Evolutionary conservation across 35 echinoderm and acorn worm genomes (phyloP), one percentile per base, ranked within the genome.

Genomic region (Eucidaris tribuloides): DNA sequence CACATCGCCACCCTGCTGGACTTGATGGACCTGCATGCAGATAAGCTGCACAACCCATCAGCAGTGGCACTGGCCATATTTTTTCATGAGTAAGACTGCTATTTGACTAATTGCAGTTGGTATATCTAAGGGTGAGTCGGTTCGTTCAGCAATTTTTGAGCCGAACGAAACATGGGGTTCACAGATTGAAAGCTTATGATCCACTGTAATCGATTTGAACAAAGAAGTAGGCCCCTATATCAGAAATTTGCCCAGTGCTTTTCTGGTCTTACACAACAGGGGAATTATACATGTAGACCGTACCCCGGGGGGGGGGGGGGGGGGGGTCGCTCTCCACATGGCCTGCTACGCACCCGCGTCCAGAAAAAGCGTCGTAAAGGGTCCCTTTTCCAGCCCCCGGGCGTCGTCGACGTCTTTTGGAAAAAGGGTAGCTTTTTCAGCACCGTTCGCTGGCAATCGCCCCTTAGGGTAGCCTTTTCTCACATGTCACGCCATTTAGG

Each of bases 11-110:
- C 62, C 7, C 76, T 90, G 80, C 61, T 83, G 32, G 45, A 82
- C 28, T 36, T 72, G 27, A 42, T 39, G 17, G 15, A 56, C 30
- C 30, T 50, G 28, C 32, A 83, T 33, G n/a, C 9, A 4, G 41
- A 23, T 25, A 59, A 83, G 14, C 46, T 90, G n/a, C 81, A 68
- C 4, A 36, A 46, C 22, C 46, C 28, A 4, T 52, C 71, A 20
- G 36, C 34, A 25, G 87, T 90, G 54, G 46, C 41, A 42, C 62
- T 56, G 66, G 80, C 65, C 43, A 83, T 90, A 31, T 77, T 83
- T 39, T 90, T 90, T 60, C 87, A 90, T 49, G 87, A 90, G 87
- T 90, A 82, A 78, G 87, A 11, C 9, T 52, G 9, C n/a, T n/a
- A 9, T n/a, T 52, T 52, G n/a, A 9, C 48, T 52, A 11, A 9